phyloP scores from a whole-genome alignment of 2,797 vertebrate genomes.

The Erpetoichthys calabaricus region DNA sequence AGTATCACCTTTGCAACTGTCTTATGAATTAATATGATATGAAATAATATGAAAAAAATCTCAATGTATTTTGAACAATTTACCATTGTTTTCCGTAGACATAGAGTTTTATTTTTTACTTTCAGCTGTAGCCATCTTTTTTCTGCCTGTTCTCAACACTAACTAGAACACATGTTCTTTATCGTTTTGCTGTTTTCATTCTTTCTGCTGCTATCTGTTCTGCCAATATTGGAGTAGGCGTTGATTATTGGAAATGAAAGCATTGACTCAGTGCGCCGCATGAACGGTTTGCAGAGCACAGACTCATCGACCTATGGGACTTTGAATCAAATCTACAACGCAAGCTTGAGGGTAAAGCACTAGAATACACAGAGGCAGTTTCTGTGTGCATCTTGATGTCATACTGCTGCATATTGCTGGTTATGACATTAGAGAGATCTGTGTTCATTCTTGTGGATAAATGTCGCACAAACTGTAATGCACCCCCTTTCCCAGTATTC shows the following conservation, averaged over 20 bases:
- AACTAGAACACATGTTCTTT: conserved; percentile 9
- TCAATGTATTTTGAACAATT: conserved; percentile 18
- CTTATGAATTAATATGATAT: conserved; percentile 14
- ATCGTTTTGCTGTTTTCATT: conserved; percentile 27
- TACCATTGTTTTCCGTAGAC: conserved; percentile 4
- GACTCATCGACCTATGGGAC: conserved; percentile 34
- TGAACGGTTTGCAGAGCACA: conserved; percentile 42
- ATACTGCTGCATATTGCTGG: conserved; percentile 13
- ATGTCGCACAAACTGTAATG: not conserved
- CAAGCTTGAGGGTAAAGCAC: conserved; percentile 41
- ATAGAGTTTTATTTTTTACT: conserved; percentile 13
- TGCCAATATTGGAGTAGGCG: conserved; percentile 39
- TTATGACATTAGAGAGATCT: conserved; percentile 1
- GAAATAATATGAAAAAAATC: conserved; percentile 10
- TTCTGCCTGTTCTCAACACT: conserved; percentile 21
- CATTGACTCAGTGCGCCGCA: conserved; percentile 27
- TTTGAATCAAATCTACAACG: conserved; percentile 42
- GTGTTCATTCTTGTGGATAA: conserved; percentile 1
- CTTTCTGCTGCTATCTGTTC: conserved; percentile 32
- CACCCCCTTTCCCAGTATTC: not conserved
- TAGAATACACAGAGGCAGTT: conserved; percentile 25
- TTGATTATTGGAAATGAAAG: conserved; percentile 37
- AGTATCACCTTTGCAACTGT: conserved; percentile 16
- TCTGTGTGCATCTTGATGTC: conserved; percentile 11
- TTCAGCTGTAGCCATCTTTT: conserved; percentile 13